Evolutionary conservation across 2,113 vertebrate species (phyloP).

Genomic region (Sakesphorus luctuosus): DNA sequence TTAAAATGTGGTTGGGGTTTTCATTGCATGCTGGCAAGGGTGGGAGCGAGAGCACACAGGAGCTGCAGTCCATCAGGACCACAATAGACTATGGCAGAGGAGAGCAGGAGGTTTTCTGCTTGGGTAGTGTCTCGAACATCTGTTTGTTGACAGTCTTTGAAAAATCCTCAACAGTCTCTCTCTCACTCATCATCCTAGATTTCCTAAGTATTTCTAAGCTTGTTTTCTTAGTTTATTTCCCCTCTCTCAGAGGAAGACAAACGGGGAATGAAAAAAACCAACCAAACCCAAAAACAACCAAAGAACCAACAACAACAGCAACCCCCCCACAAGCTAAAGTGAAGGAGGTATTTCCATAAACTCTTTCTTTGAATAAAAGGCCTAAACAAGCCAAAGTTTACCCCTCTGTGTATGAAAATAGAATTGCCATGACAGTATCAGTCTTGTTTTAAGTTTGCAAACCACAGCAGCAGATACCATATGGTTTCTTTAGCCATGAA

Average conservation of each 20-base stretch:
- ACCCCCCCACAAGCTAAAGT: neutral
- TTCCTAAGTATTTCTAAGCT: neutral
- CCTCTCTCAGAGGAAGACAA: neutral
- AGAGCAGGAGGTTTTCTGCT: neutral
- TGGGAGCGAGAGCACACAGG: fast-evolving
- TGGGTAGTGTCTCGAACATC: neutral
- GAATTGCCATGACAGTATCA: neutral
- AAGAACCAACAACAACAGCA: too few species aligned
- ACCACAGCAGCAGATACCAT: neutral
- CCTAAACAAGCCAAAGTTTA: neutral
- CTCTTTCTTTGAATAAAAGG: neutral
- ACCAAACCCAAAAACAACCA: too few species aligned
- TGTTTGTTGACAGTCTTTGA: neutral
- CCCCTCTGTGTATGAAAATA: neutral
- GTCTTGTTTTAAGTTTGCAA: neutral
- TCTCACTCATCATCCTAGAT: neutral
- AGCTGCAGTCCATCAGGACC: neutral
- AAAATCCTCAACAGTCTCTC: neutral
- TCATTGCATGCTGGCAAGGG: neutral
- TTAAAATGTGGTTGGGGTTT: neutral
- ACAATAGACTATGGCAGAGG: neutral
- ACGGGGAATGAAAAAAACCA: neutral
- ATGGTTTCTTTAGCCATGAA: neutral
- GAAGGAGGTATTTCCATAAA: neutral
- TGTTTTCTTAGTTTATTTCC: neutral